Conservation (phyloP, 2,113 vertebrate genomes). For the Oreocharis arfaki region DNA sequence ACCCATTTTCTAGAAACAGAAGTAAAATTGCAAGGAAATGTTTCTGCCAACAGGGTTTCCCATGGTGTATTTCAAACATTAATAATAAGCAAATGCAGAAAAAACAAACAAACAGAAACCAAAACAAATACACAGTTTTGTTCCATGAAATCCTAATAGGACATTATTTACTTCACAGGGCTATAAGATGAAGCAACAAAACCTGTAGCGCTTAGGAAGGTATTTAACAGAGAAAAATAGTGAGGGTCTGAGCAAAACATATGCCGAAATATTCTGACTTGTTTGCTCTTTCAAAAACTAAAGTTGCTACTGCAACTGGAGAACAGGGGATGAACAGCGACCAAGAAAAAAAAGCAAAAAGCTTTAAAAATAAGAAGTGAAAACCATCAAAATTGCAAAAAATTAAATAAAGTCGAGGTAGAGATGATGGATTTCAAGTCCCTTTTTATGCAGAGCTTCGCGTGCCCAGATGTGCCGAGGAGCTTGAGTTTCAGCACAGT, state of each 20-base stretch:
- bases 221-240: background rate
- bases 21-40: background rate
- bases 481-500: background rate
- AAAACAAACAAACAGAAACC: background rate
- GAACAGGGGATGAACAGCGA: background rate
- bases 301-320: background rate
- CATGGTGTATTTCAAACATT: rapidly evolving
- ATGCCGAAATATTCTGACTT: background rate
- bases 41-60: background rate
- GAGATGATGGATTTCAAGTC: background rate
- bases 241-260: background rate
- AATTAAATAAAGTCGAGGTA: background rate
- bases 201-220: background rate
- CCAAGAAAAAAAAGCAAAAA: background rate
- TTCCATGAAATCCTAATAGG: background rate
- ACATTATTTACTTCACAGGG: background rate
- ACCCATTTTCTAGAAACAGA: background rate
- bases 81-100: background rate
- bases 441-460: background rate
- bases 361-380: background rate
- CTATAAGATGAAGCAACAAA: background rate
- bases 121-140: background rate
- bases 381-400: background rate
- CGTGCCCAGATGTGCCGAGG: background rate
- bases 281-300: background rate